These are phyloP conservation scores for Takifugu bimaculatus DNA, from an alignment of 2,113 vertebrate species.

Conservation along the genomic window DNA sequence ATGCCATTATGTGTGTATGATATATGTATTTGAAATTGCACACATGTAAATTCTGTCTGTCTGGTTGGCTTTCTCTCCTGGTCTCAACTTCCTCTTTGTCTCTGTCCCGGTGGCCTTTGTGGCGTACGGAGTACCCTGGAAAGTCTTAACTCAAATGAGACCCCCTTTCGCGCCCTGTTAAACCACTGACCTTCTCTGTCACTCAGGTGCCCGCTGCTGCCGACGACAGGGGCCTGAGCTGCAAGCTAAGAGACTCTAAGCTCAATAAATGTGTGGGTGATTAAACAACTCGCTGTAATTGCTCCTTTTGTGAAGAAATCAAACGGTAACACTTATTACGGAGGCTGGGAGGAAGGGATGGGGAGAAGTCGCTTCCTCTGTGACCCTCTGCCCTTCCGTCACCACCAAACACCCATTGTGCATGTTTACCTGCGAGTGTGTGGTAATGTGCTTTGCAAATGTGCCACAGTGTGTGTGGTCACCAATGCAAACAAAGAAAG, in stretches of 20 bases:
- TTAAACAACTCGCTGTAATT: constrained; percentile 75
- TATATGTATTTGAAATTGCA: no score
- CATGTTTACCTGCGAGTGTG: constrained; percentile 20
- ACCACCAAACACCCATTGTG: constrained; percentile 63
- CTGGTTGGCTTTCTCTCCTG: constrained; percentile 52
- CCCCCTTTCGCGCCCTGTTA: constrained; percentile 63
- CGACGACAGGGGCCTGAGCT: constrained; percentile 56
- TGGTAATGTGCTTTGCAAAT: constrained; percentile 20
- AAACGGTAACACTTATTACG: constrained; percentile 64
- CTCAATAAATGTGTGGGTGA: constrained; percentile 71
- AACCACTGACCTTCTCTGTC: constrained; percentile 74
- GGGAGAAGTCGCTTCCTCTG: constrained; percentile 34
- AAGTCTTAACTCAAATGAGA: constrained; percentile 65
- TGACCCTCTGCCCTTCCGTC: constrained; percentile 64
- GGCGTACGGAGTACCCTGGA: constrained; percentile 48
- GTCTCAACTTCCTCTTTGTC: constrained; percentile 54
- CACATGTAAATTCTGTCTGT: constrained; percentile 43
- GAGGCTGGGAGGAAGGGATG: constrained; percentile 27
- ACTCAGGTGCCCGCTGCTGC: constrained; percentile 52
- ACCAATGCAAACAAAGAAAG: constrained; percentile 50
- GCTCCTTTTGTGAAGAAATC: constrained; percentile 71
- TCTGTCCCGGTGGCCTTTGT: constrained; percentile 53
- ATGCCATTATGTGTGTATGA: no score
- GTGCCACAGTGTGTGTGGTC: constrained; percentile 26
- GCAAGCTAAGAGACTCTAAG: constrained; percentile 64